Conservation (phyloP, 2,888 invertebrate genomes). For the Mimachlamys varia region DNA sequence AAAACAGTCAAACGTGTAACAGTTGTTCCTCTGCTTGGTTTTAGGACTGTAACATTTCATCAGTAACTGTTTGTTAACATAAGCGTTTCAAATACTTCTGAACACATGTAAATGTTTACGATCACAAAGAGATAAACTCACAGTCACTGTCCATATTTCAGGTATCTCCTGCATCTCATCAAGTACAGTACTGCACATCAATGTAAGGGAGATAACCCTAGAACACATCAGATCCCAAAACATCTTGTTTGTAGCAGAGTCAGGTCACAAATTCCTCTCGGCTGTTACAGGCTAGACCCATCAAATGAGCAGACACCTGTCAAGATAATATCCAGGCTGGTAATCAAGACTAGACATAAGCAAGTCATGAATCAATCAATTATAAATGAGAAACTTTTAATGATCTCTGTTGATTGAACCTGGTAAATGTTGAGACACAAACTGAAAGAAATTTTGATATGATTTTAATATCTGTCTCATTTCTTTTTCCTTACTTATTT, state of each 20-base stretch:
- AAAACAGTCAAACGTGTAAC: too few species aligned
- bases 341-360: neutral
- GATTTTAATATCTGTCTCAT: too few species aligned
- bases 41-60: too few species aligned
- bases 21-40: too few species aligned
- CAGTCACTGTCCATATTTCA: neutral
- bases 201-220: neutral
- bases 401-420: too few species aligned
- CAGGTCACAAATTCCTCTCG: slow-evolving; percentile 5
- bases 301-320: slow-evolving; percentile 18
- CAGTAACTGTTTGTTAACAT: too few species aligned
- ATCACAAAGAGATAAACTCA: neutral
- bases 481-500: too few species aligned
- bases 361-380: neutral
- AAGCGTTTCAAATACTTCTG: too few species aligned
- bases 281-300: slow-evolving; percentile 7
- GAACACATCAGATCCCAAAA: neutral
- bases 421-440: too few species aligned
- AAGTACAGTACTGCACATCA: neutral
- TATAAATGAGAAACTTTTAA: too few species aligned
- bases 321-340: neutral
- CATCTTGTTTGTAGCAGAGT: neutral
- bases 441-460: too few species aligned
- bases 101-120: neutral
- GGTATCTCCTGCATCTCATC: neutral